phyloP scores from a whole-genome alignment of 2,113 vertebrate species.

The Plectropomus leopardus region DNA sequence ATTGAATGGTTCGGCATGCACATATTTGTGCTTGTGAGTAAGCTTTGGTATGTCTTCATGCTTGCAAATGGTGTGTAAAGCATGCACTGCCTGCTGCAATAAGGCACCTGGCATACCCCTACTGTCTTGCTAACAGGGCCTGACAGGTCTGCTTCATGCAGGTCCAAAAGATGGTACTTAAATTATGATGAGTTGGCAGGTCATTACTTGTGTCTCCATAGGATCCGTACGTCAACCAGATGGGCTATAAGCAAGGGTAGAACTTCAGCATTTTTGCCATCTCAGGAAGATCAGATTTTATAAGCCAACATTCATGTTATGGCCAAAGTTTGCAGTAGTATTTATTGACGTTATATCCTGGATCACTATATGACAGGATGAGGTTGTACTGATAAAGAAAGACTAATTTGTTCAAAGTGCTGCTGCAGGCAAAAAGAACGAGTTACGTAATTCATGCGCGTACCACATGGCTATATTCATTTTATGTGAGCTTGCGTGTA shows the following conservation, averaged over 20 bases:
- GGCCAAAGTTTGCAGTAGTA: not conserved
- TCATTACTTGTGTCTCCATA: slow-evolving; percentile 52
- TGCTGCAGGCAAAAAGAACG: not conserved
- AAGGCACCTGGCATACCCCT: slow-evolving; percentile 62
- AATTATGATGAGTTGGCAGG: slow-evolving; percentile 64
- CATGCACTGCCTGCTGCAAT: slow-evolving; percentile 54
- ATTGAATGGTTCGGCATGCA: not conserved
- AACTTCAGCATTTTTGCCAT: not conserved
- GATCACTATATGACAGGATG: slow-evolving; percentile 6
- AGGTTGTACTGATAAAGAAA: slow-evolving; percentile 20
- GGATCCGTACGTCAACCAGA: slow-evolving; percentile 30
- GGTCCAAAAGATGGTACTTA: slow-evolving; percentile 60
- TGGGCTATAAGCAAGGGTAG: slow-evolving; percentile 13
- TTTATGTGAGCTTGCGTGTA: not conserved
- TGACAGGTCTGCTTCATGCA: slow-evolving; percentile 73
- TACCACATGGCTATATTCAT: not conserved
- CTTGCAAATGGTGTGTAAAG: slow-evolving; percentile 38
- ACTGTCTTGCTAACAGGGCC: slow-evolving; percentile 60
- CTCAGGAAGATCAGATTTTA: slow-evolving; percentile 15
- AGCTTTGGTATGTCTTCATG: slow-evolving; percentile 21
- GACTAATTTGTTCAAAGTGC: slow-evolving; percentile 17
- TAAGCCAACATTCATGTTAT: not conserved
- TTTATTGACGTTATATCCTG: not conserved
- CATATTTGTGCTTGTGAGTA: slow-evolving; percentile 7
- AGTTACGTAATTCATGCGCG: slow-evolving; percentile 32